phyloP scores from a whole-genome alignment of 2,888 invertebrate genomes.

The Automeris io region DNA sequence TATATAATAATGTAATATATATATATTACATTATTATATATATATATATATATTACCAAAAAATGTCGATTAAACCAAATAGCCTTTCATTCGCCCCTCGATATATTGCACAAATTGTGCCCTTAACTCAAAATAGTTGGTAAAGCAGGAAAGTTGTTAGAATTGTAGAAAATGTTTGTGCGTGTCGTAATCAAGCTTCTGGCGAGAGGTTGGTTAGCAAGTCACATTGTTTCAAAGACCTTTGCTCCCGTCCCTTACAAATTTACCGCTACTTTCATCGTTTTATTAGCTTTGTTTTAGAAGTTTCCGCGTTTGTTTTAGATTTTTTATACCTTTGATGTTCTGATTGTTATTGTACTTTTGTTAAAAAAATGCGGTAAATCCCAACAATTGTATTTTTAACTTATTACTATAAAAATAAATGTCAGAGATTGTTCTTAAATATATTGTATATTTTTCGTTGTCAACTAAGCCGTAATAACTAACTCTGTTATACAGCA shows the following conservation, averaged over 20 bases:
- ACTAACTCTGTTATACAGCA: too few relatives aligned
- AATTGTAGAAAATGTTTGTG: slow-evolving; percentile 31
- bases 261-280: slow-evolving; percentile 55
- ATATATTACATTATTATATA: too few relatives aligned
- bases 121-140: background rate
- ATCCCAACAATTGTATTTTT: slow-evolving; percentile 24
- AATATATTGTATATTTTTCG: slow-evolving; percentile 3
- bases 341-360: slow-evolving; percentile 22
- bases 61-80: too few relatives aligned
- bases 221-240: slow-evolving; percentile 55
- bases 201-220: slow-evolving; percentile 34
- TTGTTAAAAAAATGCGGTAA: slow-evolving; percentile 17
- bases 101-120: too few relatives aligned
- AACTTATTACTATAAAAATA: slow-evolving; percentile 17
- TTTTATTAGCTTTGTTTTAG: slow-evolving; percentile 60
- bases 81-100: too few relatives aligned
- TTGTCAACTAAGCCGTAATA: too few relatives aligned
- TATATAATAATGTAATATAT: too few relatives aligned
- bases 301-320: slow-evolving; percentile 46
- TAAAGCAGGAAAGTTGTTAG: slow-evolving; percentile 17
- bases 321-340: slow-evolving; percentile 51
- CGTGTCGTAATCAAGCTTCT: slow-evolving; percentile 38
- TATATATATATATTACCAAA: too few relatives aligned
- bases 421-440: slow-evolving; percentile 8
- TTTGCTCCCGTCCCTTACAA: slow-evolving; percentile 47